phyloP scores from a whole-genome alignment of 2,888 invertebrate genomes.

The Saturnia pavonia region DNA sequence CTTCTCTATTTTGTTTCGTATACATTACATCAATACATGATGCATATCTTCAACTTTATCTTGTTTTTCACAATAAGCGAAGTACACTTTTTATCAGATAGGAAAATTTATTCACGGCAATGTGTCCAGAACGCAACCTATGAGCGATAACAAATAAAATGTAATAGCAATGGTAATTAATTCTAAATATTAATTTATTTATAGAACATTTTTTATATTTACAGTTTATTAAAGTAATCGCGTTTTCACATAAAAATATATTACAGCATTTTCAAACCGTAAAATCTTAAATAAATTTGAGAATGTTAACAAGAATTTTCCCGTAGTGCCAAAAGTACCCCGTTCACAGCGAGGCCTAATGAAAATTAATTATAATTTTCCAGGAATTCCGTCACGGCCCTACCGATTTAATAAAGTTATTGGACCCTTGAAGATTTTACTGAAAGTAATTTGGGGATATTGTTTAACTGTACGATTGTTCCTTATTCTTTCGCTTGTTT shows the following conservation, averaged over 20 bases:
- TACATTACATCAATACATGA: no score
- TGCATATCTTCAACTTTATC: no score
- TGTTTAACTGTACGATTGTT: slow-evolving; percentile 15
- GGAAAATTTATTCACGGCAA: no score
- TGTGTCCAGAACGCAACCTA: no score
- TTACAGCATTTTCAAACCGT: slow-evolving; percentile 18
- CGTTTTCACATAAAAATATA: background rate
- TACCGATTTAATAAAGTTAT: slow-evolving; percentile 53
- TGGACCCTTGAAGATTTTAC: slow-evolving; percentile 38
- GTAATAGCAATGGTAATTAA: no score
- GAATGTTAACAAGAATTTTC: slow-evolving; percentile 31
- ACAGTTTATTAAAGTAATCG: background rate
- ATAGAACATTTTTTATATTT: background rate
- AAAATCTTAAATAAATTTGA: slow-evolving; percentile 29
- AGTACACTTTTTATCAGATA: no score
- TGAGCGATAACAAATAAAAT: no score
- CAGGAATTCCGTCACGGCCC: slow-evolving; percentile 40
- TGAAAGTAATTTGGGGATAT: slow-evolving; percentile 31
- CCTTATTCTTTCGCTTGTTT: background rate
- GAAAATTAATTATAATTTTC: slow-evolving; percentile 56
- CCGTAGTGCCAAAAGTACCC: slow-evolving; percentile 39
- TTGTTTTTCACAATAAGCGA: no score
- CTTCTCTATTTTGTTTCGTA: no score
- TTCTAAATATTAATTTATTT: no score
- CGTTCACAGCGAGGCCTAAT: slow-evolving; percentile 39